Evolutionary conservation across 2,888 invertebrate genomes (phyloP), one percentile per base, ranked within the genome.

Genomic region (Hipparchia sbordonii): DNA sequence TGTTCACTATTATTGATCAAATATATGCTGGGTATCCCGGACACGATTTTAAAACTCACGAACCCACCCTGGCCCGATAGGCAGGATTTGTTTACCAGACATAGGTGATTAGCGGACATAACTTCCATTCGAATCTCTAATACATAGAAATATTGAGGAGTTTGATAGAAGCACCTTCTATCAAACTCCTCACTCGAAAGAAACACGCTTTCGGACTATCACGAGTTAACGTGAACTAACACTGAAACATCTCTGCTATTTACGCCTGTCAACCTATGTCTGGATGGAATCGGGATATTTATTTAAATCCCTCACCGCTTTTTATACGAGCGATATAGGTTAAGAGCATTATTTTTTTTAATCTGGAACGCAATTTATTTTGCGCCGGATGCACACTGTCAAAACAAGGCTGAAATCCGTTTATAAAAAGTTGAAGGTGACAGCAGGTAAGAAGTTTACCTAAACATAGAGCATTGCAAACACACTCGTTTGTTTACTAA

Each of bases 311-410:
- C 57, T 67, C 67, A 13, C 8, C 46, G 56, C 56, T 67, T 67
- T 67, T 65, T 54, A 54, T 56, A 57, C 10, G 46, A 46, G 12
- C 45, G 13, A 33, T 5, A 5, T 67, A 39, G n/a, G 67, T 46
- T 39, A 54, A 52, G 51, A 51, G 65, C 33, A 12, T 65, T 52
- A 65, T 65, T 46, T 67, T 67, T 33, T 54, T 33, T 57, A 67
- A 67, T 67, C 57, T 57, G 67, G 67, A 67, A 56, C 56, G 67
- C 45, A 67, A 5, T 67, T 66, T 52, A 57, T 67, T 67, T 67
- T 67, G 10, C 39, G 45, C n/a, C 67, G 23, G 46, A 56, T 57
- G 65, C n/a, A 48, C 13, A n/a, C 8, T 10, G 46, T 13, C 46
- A 48, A n/a, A 61, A 8, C 13, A 60, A 10, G 59, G 10, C 23